Evolutionary conservation across 2,113 vertebrate species (phyloP), one percentile per base, ranked within the genome.

Genomic region (Zosterops lateralis): DNA sequence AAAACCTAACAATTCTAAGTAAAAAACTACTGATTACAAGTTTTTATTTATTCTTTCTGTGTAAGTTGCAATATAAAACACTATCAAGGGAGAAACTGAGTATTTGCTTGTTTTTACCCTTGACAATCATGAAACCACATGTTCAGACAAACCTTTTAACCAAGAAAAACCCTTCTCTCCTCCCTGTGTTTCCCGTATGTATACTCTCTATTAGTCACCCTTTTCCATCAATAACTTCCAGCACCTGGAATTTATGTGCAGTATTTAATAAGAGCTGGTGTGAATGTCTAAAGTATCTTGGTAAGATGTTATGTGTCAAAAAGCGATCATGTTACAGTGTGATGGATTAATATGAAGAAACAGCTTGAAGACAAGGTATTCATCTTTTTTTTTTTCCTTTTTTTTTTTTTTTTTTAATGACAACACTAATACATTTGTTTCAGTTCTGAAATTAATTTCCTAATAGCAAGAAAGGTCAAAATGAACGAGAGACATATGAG

Each of bases 391-490:
- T 6, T 36, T 48, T 88, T 84, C 4, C 9, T 38, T 51, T 34
- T 34, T 64, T 42, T 34, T 64, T 24, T 47, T 64, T 80, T 72
- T 79, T 72, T 92, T 96, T 84, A 93, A 96, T 98, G 98, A 99
- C 98, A 99, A 98, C 97, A 98, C 96, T 98, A 98, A 99, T 99
- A 98, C 97, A 98, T 99, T 99, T 99, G 98, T 99, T 99, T 98
- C 98, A 97, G 97, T 97, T 97, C 92, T 98, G 98, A 99, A 99
- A 99, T 99, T 98, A 98, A 99, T 99, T 99, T 98, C 98, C 98
- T 98, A 98, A 99, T 98, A 99, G 98, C 98, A 98, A 98, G 98
- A 99, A 99, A 99, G 99, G 99, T 99, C 99, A 98, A 98, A 98
- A 98, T 98, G 98, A 99, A 98, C 71, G 97, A 98, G 97, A 97